phyloP scores from a whole-genome alignment of 1,140 invertebrate genomes.

The Eupristina koningsbergeri region DNA sequence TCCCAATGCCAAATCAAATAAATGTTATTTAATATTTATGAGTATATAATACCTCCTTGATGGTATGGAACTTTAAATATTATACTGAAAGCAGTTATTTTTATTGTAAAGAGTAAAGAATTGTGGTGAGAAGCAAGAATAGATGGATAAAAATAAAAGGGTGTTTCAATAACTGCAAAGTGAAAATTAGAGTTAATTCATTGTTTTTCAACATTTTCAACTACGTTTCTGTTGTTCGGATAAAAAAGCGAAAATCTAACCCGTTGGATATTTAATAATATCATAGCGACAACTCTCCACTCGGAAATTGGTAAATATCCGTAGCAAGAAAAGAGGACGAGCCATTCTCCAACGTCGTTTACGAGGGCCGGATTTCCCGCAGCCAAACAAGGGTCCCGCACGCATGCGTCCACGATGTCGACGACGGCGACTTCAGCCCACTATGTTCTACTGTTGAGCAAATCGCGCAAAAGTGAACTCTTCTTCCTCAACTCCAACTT shows the following conservation, averaged over 20 bases:
- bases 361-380: no score
- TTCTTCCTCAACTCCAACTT: constrained; percentile 54
- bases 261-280: not conserved
- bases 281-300: no score
- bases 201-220: not conserved
- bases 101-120: no score
- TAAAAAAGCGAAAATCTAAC: not conserved
- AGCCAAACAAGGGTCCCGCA: not conserved
- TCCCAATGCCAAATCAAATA: not conserved
- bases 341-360: not conserved
- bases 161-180: not conserved
- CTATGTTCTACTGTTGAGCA: constrained; percentile 55
- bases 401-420: constrained; percentile 1
- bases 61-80: no score
- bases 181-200: not conserved
- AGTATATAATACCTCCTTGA: not conserved
- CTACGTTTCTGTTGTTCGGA: not conserved
- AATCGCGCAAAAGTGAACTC: constrained; percentile 54
- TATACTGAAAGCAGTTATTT: no score
- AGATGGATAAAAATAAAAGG: not conserved
- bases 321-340: not conserved
- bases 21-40: not conserved
- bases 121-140: not conserved
- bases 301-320: no score
- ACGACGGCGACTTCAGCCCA: constrained; percentile 12